These are phyloP conservation scores for Drosophila crucigera DNA, from an alignment of 2,888 invertebrate genomes.

Conservation along the genomic window DNA sequence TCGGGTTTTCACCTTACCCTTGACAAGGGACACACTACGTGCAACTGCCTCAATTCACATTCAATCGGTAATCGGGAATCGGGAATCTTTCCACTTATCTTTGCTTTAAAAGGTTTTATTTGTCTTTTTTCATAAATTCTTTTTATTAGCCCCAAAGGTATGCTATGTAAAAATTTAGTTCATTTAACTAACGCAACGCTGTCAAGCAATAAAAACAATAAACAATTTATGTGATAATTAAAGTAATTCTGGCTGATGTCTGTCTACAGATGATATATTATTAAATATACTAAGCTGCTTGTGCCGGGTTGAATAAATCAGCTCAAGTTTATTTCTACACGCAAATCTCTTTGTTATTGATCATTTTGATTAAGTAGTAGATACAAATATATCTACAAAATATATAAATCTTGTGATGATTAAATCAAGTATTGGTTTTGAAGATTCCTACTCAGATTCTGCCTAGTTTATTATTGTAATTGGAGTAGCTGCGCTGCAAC, in stretches of 20 bases:
- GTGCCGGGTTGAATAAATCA: background rate
- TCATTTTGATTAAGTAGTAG: no score
- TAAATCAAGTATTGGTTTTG: no score
- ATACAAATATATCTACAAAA: no score
- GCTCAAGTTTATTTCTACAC: background rate
- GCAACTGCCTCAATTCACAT: background rate
- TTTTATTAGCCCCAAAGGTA: conserved; percentile 7
- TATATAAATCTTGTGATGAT: no score
- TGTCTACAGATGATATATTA: background rate
- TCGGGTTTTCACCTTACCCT: conserved; percentile 5
- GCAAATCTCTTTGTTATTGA: no score
- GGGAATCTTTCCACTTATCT: background rate
- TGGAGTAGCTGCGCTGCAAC: no score
- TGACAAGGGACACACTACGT: conserved; percentile 24
- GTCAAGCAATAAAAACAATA: background rate
- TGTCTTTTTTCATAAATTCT: background rate
- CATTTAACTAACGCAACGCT: background rate
- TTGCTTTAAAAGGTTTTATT: background rate
- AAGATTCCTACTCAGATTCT: no score
- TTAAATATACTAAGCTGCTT: no score
- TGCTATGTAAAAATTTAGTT: background rate
- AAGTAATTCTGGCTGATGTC: background rate
- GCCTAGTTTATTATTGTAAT: no score
- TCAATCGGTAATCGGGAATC: background rate
- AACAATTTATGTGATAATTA: background rate